Evolutionary conservation across 2,797 vertebrate species (phyloP).

Genomic region (Scyliorhinus canicula): DNA sequence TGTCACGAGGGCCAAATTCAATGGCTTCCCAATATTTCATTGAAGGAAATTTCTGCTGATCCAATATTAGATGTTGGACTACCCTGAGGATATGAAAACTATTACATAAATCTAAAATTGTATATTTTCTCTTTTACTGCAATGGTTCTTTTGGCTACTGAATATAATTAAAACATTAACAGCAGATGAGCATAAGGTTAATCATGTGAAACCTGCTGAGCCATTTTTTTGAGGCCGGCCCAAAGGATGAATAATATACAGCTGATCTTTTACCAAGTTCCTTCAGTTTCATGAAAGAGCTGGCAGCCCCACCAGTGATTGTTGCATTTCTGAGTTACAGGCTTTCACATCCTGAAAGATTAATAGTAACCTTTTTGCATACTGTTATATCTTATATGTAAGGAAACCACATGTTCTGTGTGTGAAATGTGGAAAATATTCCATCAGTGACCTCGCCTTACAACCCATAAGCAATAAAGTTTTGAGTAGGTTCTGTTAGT

Average conservation of each 20-base stretch:
- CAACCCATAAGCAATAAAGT: slow-evolving; percentile 22
- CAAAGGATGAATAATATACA: background rate
- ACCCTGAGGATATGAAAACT: background rate
- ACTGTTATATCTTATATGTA: background rate
- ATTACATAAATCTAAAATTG: background rate
- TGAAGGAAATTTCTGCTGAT: too few relatives aligned
- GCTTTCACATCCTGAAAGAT: background rate
- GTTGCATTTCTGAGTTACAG: slow-evolving; percentile 12
- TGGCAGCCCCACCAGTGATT: background rate
- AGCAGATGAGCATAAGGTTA: background rate
- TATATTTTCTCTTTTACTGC: background rate
- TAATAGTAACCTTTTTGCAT: background rate
- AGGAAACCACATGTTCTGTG: background rate
- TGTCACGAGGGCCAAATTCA: too few relatives aligned
- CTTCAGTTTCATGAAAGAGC: background rate
- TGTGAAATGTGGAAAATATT: slow-evolving; percentile 4
- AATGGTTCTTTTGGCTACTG: background rate
- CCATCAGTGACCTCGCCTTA: slow-evolving; percentile 7
- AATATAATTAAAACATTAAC: background rate
- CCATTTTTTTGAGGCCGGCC: background rate
- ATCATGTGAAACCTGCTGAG: background rate
- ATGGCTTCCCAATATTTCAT: too few relatives aligned
- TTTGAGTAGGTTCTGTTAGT: slow-evolving; percentile 7
- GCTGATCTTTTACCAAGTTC: background rate
- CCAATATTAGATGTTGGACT: too few relatives aligned